A percentile compares a stretch with the other conserved stretches of the same genome.
Evolutionary conservation across 2,888 invertebrate genomes (phyloP).

Genomic region (Caenorhabditis sp.): DNA sequence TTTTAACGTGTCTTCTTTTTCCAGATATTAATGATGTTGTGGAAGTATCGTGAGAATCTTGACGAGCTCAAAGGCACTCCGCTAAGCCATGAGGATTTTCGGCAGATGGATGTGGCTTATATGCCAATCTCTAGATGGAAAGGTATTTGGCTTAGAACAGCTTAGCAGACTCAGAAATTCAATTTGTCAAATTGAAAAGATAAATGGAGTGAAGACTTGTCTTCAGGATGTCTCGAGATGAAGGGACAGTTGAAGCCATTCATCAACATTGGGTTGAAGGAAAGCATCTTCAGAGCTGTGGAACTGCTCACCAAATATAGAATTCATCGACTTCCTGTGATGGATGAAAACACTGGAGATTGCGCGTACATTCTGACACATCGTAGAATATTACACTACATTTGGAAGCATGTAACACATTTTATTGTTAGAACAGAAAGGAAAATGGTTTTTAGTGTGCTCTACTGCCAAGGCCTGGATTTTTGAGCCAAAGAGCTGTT

Average conservation of each 20-base stretch:
- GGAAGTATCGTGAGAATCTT: slow-evolving; percentile 68
- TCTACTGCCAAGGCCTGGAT: slow-evolving; percentile 64
- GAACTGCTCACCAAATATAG: slow-evolving; percentile 57
- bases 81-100: slow-evolving; percentile 64
- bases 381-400: slow-evolving; percentile 67
- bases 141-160: slow-evolving; percentile 19
- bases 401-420: slow-evolving; percentile 64
- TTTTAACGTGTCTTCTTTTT: not conserved
- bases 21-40: slow-evolving; percentile 67
- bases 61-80: slow-evolving; percentile 64
- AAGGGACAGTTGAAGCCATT: slow-evolving; percentile 67
- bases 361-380: slow-evolving; percentile 72
- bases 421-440: not conserved
- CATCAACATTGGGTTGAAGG: slow-evolving; percentile 64
- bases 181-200: not conserved
- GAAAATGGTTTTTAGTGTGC: slow-evolving; percentile 53
- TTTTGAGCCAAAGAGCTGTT: slow-evolving; percentile 47
- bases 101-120: slow-evolving; percentile 63
- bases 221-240: slow-evolving; percentile 49
- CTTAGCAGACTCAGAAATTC: slow-evolving; percentile 3
- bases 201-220: not conserved
- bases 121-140: slow-evolving; percentile 69
- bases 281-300: slow-evolving; percentile 66
- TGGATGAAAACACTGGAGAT: slow-evolving; percentile 68
- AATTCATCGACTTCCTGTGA: slow-evolving; percentile 70